Evolutionary conservation across 2,113 vertebrate species (phyloP).

Genomic region (Sturnus vulgaris): DNA sequence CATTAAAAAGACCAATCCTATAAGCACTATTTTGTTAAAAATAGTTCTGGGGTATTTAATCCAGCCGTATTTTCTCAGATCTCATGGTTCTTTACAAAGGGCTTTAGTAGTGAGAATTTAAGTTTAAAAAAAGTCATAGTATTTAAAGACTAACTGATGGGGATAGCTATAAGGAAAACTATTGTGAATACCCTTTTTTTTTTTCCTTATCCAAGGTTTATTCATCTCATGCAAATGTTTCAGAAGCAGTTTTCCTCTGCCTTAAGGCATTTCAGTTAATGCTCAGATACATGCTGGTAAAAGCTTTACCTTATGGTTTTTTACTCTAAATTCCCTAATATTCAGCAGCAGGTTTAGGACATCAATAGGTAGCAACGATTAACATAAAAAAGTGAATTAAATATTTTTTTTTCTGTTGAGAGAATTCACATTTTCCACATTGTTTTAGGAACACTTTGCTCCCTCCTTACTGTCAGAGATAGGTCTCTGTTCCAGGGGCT

Average conservation of each 20-base stretch:
- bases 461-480: neutral
- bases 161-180: slow-evolving; percentile 12
- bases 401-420: neutral
- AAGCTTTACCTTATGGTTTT: slow-evolving; percentile 54
- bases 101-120: slow-evolving; percentile 37
- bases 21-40: neutral
- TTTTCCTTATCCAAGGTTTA: neutral
- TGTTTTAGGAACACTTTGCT: neutral
- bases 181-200: neutral
- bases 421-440: neutral
- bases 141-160: slow-evolving; percentile 49
- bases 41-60: neutral
- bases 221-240: slow-evolving; percentile 68
- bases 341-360: slow-evolving; percentile 17
- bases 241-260: slow-evolving; percentile 52
- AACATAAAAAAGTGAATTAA: slow-evolving; percentile 9
- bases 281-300: slow-evolving; percentile 34
- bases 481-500: neutral
- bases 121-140: slow-evolving; percentile 11
- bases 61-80: neutral
- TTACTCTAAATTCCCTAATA: slow-evolving; percentile 47
- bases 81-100: neutral
- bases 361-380: neutral
- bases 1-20: neutral
- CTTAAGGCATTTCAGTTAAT: slow-evolving; percentile 69